These are phyloP conservation scores for Acleris cristana DNA, from an alignment of 2,888 invertebrate genomes.

Conservation along the genomic window DNA sequence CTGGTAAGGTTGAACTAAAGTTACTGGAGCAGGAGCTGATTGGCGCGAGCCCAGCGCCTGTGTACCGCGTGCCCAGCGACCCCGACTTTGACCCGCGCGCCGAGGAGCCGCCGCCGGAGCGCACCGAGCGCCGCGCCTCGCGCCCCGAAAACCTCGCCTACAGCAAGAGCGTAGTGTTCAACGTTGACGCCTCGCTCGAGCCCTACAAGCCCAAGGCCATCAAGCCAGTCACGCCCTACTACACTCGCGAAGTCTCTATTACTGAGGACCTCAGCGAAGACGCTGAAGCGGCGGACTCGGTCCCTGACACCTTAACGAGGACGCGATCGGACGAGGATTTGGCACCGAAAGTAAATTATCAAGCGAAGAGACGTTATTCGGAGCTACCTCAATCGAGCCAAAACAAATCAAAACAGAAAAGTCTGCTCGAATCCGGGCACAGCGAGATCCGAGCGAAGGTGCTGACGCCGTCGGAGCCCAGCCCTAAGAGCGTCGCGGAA, in stretches of 20 bases:
- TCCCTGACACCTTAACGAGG: constrained; percentile 80
- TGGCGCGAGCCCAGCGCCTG: constrained; percentile 64
- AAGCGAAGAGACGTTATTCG: constrained; percentile 77
- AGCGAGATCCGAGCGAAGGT: constrained; percentile 84
- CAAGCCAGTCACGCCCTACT: constrained; percentile 93
- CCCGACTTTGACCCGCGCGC: constrained; percentile 93
- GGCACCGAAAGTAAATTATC: constrained; percentile 74
- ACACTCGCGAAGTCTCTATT: constrained; percentile 86
- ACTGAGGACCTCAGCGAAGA: constrained; percentile 80
- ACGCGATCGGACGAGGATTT: constrained; percentile 87
- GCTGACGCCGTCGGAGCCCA: constrained; percentile 80
- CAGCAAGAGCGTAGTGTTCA: constrained; percentile 80
- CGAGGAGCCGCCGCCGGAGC: constrained; percentile 74
- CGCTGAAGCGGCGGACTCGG: constrained; percentile 87
- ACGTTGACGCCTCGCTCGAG: constrained; percentile 73
- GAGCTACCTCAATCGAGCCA: constrained; percentile 67
- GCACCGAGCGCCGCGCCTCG: constrained; percentile 83
- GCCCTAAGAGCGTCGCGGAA: constrained; percentile 68
- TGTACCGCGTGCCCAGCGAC: constrained; percentile 85
- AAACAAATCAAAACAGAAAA: constrained; percentile 57
- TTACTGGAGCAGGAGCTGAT: constrained; percentile 91
- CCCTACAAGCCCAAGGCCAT: constrained; percentile 85
- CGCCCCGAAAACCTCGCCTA: constrained; percentile 84
- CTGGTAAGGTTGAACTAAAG: constrained; percentile 91
- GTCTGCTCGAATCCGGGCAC: constrained; percentile 67